Conservation (phyloP, 2,797 vertebrate species). For the Oreochromis mossambicus region DNA sequence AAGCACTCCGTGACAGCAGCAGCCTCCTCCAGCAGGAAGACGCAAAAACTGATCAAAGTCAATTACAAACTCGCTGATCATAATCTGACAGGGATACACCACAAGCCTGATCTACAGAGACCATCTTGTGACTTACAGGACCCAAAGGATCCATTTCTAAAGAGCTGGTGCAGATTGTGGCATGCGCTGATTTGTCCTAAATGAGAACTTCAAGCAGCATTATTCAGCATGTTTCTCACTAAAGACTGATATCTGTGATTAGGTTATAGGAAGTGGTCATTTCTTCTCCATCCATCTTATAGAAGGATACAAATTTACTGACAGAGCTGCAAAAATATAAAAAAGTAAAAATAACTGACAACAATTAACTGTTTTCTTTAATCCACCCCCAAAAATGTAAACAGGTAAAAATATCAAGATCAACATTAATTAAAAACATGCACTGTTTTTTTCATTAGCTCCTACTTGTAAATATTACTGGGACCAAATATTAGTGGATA, state of each 20-base stretch:
- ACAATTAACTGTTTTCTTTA: fast-evolving
- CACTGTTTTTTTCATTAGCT: fast-evolving
- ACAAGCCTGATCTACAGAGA: not conserved
- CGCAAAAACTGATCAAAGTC: not conserved
- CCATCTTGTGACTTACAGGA: not conserved
- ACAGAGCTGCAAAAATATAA: fast-evolving
- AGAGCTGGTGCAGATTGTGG: not conserved
- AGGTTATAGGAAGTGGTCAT: not conserved
- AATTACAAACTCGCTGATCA: not conserved
- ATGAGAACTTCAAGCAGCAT: not conserved
- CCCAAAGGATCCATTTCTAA: not conserved
- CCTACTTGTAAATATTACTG: not conserved
- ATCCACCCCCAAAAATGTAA: not conserved
- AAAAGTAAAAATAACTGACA: not conserved
- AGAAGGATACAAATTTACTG: not conserved
- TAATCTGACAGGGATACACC: not conserved
- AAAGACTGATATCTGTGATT: not conserved
- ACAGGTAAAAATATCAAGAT: fast-evolving
- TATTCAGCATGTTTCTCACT: not conserved
- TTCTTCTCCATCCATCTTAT: not conserved
- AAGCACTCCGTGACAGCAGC: not conserved
- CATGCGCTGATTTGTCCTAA: fast-evolving
- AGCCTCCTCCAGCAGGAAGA: not conserved
- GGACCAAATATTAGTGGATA: not conserved
- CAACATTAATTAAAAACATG: not conserved